Conservation (phyloP, 2,797 vertebrate species). For the Rhadinocentrus ornatus region DNA sequence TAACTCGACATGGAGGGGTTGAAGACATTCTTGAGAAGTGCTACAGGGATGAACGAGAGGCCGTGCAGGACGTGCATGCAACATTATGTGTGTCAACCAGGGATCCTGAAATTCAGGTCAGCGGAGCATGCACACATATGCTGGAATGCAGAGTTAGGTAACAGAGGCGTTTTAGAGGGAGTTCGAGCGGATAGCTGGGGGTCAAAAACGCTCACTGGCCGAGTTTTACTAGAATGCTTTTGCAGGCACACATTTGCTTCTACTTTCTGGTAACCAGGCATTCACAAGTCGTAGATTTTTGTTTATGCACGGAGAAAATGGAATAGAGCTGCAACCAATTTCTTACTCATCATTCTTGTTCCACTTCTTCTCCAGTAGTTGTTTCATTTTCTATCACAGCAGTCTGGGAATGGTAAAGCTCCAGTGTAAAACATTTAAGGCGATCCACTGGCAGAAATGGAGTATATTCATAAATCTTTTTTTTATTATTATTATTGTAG, state of each 20-base stretch:
- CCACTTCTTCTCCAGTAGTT: neutral
- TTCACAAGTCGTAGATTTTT: constrained; percentile 19
- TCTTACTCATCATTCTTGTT: neutral
- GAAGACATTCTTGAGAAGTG: constrained; percentile 49
- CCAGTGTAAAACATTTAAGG: neutral
- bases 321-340: constrained; percentile 3
- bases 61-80: constrained; percentile 55
- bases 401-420: neutral
- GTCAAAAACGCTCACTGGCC: constrained; percentile 34
- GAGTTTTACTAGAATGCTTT: constrained; percentile 30
- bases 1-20: constrained; percentile 22
- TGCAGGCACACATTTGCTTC: neutral
- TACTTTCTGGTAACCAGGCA: constrained; percentile 4
- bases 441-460: too few species aligned
- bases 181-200: constrained; percentile 18
- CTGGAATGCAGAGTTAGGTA: constrained; percentile 80
- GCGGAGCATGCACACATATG: constrained; percentile 64
- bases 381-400: neutral
- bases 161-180: constrained; percentile 51
- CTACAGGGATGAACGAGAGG: constrained; percentile 44
- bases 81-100: constrained; percentile 50
- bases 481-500: neutral
- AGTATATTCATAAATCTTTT: neutral
- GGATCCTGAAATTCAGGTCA: constrained; percentile 78
- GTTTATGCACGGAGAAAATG: constrained; percentile 9